These are phyloP conservation scores for Melanerpes formicivorus DNA, from an alignment of 2,113 vertebrate genomes.

Conservation along the genomic window DNA sequence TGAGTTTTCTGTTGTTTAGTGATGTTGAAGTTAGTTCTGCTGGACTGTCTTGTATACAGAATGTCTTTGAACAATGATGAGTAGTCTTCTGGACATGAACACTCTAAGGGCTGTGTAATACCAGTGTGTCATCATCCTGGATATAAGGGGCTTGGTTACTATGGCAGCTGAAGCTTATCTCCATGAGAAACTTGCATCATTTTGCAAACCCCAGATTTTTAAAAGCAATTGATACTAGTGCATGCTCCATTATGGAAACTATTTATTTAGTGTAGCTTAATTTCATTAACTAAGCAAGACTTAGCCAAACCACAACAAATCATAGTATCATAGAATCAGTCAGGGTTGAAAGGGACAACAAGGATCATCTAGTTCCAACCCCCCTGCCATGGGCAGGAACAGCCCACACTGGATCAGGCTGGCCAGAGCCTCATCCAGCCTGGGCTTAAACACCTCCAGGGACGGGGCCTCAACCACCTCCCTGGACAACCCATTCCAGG, in stretches of 20 bases:
- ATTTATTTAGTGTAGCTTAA: not conserved
- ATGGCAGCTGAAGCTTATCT: not conserved
- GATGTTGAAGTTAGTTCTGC: not conserved
- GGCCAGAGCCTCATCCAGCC: too few relatives aligned
- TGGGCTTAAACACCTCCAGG: too few relatives aligned
- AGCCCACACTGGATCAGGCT: too few relatives aligned
- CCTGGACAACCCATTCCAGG: too few relatives aligned
- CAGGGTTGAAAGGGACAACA: too few relatives aligned
- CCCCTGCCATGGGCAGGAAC: too few relatives aligned
- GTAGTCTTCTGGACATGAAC: not conserved
- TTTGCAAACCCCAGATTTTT: not conserved
- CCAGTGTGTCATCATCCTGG: not conserved
- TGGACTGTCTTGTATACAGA: not conserved
- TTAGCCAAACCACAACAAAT: not conserved
- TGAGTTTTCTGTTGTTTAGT: not conserved
- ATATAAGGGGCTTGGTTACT: slow-evolving; percentile 5
- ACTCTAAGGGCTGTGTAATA: not conserved
- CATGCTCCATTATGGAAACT: not conserved
- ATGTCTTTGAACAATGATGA: not conserved
- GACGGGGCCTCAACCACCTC: too few relatives aligned
- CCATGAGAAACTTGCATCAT: not conserved
- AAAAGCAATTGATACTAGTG: not conserved
- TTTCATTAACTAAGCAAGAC: not conserved
- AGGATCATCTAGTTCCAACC: too few relatives aligned
- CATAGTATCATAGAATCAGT: too few relatives aligned